Conservation (phyloP, 2,113 vertebrate genomes). For the Martes martes region DNA sequence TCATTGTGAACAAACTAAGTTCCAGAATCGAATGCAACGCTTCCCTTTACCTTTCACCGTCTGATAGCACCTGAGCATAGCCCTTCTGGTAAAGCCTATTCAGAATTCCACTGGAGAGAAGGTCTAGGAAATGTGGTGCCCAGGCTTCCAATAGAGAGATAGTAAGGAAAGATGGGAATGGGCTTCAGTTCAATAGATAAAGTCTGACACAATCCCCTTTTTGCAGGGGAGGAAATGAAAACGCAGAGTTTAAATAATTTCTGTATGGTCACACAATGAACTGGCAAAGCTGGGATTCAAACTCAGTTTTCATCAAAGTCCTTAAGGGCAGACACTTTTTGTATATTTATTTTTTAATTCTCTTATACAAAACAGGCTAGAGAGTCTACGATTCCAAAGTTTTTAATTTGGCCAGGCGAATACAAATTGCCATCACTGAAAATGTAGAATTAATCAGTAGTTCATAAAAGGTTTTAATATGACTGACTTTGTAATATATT, state of each 20-base stretch:
- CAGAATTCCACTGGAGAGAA: neutral
- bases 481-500: neutral
- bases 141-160: neutral
- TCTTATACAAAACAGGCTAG: neutral
- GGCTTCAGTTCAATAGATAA: neutral
- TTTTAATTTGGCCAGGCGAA: neutral
- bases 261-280: neutral
- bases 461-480: neutral
- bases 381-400: neutral
- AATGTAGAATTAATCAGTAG: neutral
- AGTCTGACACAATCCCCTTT: neutral
- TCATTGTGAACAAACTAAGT: neutral
- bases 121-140: neutral
- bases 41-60: neutral
- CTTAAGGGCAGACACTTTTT: neutral
- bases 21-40: neutral
- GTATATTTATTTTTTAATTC: neutral
- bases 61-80: neutral
- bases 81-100: no score
- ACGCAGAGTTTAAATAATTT: neutral
- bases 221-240: neutral
- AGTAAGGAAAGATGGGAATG: neutral
- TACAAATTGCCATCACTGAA: neutral
- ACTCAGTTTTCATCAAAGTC: neutral
- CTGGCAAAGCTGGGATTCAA: neutral